These are phyloP conservation scores for Melitaea cinxia DNA, from an alignment of 1,140 invertebrate genomes.

Conservation along the genomic window DNA sequence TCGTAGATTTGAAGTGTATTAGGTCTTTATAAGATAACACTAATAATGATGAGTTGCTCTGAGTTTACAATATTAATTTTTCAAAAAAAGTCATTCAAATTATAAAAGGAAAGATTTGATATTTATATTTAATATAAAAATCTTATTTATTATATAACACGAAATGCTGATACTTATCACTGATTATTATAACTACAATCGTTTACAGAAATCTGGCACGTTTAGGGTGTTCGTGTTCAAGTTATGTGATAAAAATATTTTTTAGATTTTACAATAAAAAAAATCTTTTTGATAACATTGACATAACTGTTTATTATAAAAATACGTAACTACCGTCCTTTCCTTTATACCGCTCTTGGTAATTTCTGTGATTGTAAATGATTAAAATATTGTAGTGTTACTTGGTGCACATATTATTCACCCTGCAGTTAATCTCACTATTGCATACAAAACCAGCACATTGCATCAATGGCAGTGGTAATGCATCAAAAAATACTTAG, in stretches of 20 bases:
- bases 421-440: constrained; percentile 7
- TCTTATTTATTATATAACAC: constrained; percentile 31
- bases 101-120: background rate
- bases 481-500: background rate
- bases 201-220: constrained; percentile 16
- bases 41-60: too few relatives aligned
- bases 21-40: background rate
- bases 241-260: constrained; percentile 24
- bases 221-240: constrained; percentile 11
- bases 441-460: constrained; percentile 1
- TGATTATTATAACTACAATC: constrained; percentile 8
- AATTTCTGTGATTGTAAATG: background rate
- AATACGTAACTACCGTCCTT: constrained; percentile 13
- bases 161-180: constrained; percentile 8
- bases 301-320: constrained; percentile 32
- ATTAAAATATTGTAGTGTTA: background rate
- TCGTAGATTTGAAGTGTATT: too few relatives aligned
- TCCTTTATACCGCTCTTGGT: background rate
- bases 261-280: constrained; percentile 3
- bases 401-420: background rate
- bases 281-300: constrained; percentile 12
- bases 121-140: constrained; percentile 26
- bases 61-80: background rate
- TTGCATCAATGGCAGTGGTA: constrained; percentile 6
- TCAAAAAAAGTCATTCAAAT: background rate